phyloP scores from a whole-genome alignment of 2,888 invertebrate genomes.

The Liodrosophila aerea region DNA sequence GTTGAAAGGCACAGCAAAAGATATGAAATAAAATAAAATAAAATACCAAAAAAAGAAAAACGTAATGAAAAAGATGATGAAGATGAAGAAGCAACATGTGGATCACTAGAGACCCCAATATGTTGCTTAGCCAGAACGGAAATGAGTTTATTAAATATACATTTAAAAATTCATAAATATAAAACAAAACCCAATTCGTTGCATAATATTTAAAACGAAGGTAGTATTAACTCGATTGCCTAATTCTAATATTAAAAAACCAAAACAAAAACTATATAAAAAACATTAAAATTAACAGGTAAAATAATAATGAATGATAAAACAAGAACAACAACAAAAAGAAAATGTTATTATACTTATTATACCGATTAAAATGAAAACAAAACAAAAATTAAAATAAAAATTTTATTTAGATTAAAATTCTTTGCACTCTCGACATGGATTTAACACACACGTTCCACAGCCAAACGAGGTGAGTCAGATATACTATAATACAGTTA shows the following conservation, averaged over 20 bases:
- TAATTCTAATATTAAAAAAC: conserved; percentile 80
- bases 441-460: conserved; percentile 9
- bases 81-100: conserved; percentile 52
- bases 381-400: conserved; percentile 79
- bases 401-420: conserved; percentile 81
- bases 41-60: conserved; percentile 29
- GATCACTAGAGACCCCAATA: conserved; percentile 45
- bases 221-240: conserved; percentile 80
- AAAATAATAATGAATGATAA: conserved; percentile 72
- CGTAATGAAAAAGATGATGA: too few relatives aligned
- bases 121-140: conserved; percentile 75
- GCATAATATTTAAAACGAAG: conserved; percentile 79
- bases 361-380: conserved; percentile 80
- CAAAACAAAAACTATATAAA: conserved; percentile 64
- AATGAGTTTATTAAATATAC: conserved; percentile 78
- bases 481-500: background rate
- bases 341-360: conserved; percentile 82
- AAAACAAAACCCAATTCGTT: conserved; percentile 70
- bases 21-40: conserved; percentile 32
- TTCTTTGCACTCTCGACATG: conserved; percentile 45
- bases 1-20: conserved; percentile 62
- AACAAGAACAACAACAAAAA: conserved; percentile 75
- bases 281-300: conserved; percentile 74
- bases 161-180: conserved; percentile 66
- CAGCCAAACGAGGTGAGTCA: conserved; percentile 28